These are phyloP conservation scores for Sylvia borin DNA, from an alignment of 2,797 vertebrate species.

Conservation along the genomic window DNA sequence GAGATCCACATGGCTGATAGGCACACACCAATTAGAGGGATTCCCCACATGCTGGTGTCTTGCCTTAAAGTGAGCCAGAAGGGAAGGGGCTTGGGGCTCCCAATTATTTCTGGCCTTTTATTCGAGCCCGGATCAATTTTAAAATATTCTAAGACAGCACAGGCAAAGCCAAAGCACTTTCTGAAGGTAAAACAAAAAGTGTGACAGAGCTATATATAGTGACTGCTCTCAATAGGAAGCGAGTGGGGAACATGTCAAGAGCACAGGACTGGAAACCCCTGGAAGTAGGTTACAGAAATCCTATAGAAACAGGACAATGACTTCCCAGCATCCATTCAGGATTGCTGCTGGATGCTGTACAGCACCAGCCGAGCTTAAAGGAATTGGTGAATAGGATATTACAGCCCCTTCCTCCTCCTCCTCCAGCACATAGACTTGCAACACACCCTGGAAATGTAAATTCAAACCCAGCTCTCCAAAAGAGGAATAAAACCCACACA, in stretches of 20 bases:
- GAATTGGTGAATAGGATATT: not conserved
- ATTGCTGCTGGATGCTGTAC: not conserved
- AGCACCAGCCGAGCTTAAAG: not conserved
- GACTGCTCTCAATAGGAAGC: not conserved
- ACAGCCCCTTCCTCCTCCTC: not conserved
- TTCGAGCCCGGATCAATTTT: not conserved
- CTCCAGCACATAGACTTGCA: not conserved
- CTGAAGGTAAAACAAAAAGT: constrained; percentile 21
- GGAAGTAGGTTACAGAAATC: constrained; percentile 31
- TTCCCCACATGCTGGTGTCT: not conserved
- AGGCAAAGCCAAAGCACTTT: not conserved
- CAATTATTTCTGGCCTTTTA: not conserved
- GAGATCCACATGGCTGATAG: not conserved
- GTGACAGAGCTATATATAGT: constrained; percentile 25
- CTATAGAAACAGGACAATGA: constrained; percentile 27
- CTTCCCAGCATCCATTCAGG: not conserved
- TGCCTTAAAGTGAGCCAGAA: not conserved
- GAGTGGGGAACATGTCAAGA: not conserved
- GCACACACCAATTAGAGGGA: not conserved
- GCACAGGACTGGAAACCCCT: constrained; percentile 19
- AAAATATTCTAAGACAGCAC: not conserved
- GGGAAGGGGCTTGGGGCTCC: not conserved
- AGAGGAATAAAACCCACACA: not conserved
- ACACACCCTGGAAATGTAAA: not conserved
- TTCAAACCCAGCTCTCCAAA: not conserved